Evolutionary conservation across 1,140 invertebrate genomes (phyloP).

Genomic region (Zophobas morio): DNA sequence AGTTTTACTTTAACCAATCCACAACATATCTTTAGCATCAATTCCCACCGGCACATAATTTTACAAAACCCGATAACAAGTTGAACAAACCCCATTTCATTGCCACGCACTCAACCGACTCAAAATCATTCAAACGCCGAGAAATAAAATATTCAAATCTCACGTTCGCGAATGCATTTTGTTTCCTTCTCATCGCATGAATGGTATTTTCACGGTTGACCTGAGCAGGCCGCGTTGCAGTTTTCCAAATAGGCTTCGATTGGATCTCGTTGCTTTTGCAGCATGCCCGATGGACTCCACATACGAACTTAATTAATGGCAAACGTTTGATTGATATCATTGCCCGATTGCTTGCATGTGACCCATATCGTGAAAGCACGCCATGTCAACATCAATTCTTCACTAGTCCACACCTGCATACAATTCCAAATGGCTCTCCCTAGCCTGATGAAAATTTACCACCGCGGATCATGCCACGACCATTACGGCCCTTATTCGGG

Average conservation of each 20-base stretch:
- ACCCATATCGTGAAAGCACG: constrained; percentile 48
- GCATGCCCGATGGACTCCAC: constrained; percentile 4
- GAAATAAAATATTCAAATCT: neutral
- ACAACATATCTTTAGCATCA: neutral
- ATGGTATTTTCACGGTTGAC: constrained; percentile 24
- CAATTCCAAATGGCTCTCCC: constrained; percentile 36
- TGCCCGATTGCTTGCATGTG: constrained; percentile 48
- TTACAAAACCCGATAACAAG: neutral
- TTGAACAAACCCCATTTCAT: neutral
- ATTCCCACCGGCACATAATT: neutral
- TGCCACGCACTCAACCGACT: constrained; percentile 22
- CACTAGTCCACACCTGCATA: constrained; percentile 50
- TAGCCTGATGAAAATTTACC: constrained; percentile 32
- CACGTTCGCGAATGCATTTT: neutral
- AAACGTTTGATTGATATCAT: constrained; percentile 37
- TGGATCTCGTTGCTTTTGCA: constrained; percentile 8
- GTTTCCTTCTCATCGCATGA: neutral
- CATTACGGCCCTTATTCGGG: constrained; percentile 29
- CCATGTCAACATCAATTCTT: constrained; percentile 53
- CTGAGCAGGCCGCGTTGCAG: neutral
- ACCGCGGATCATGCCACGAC: constrained; percentile 19
- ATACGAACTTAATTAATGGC: constrained; percentile 28
- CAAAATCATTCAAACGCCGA: neutral
- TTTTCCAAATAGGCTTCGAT: neutral
- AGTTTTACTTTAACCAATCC: no score